phyloP scores from a whole-genome alignment of 2,113 vertebrate species.

The Engraulis encrasicolus region DNA sequence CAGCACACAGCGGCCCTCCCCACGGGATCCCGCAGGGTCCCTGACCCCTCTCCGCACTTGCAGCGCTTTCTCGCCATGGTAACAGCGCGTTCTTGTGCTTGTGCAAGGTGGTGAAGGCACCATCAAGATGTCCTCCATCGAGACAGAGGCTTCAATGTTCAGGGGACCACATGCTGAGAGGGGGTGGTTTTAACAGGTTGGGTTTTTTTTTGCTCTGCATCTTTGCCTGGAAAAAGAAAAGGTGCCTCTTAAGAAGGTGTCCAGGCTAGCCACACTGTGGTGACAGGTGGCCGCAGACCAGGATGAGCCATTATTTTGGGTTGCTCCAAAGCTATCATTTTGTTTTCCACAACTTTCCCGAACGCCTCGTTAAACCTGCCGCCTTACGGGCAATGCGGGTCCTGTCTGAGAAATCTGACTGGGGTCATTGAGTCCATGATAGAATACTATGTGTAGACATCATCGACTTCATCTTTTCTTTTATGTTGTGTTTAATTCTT shows the following conservation, averaged over 20 bases:
- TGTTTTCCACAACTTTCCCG: background rate
- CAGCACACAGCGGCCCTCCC: background rate
- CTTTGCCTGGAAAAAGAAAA: background rate
- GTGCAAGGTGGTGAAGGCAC: background rate
- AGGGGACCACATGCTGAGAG: background rate
- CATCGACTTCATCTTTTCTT: conserved; percentile 20
- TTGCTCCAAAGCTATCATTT: conserved; percentile 1
- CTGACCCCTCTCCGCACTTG: background rate
- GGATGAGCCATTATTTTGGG: background rate
- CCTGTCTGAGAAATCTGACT: background rate
- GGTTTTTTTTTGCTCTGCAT: background rate
- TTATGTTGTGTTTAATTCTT: background rate
- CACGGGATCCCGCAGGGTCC: background rate
- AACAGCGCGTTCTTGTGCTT: background rate
- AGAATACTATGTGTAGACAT: background rate
- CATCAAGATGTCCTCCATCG: background rate
- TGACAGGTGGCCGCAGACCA: background rate
- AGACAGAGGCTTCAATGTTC: background rate
- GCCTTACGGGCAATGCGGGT: background rate
- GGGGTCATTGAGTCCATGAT: background rate
- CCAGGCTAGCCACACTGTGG: background rate
- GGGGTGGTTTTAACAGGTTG: background rate
- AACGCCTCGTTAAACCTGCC: background rate
- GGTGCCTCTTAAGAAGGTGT: background rate
- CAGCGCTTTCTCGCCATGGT: background rate